phyloP scores from a whole-genome alignment of 35 echinoderm and acorn worm genomes.

The Strongylocentrotus purpuratus region DNA sequence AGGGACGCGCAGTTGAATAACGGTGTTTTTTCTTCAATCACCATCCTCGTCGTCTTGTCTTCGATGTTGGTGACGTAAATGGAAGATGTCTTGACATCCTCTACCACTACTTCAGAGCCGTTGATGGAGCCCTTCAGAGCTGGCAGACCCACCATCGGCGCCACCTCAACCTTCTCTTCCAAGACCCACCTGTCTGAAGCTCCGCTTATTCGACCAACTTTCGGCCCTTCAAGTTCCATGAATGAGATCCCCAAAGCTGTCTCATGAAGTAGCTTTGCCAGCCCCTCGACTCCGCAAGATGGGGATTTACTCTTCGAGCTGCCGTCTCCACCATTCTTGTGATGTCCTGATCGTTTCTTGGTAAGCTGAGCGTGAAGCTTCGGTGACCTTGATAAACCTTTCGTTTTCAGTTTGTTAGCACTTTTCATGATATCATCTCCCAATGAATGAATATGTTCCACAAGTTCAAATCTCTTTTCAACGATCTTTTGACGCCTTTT shows the following conservation, averaged over 20 bases:
- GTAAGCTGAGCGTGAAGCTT: background rate
- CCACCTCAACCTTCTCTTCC: background rate
- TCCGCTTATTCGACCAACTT: constrained; percentile 1
- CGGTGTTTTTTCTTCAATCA: background rate
- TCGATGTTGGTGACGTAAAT: constrained; percentile 20
- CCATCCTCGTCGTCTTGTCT: background rate
- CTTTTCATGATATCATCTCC: background rate
- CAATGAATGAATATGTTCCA: background rate
- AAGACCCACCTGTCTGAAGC: background rate
- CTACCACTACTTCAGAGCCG: background rate
- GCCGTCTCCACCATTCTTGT: background rate
- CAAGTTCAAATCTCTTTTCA: background rate
- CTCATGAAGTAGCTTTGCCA: background rate
- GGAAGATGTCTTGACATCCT: background rate
- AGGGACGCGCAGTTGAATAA: constrained; percentile 10
- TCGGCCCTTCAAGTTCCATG: background rate
- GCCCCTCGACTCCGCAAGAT: background rate
- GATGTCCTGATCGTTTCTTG: background rate
- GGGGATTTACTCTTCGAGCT: background rate
- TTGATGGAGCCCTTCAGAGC: background rate
- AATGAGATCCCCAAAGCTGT: background rate
- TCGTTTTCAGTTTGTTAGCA: background rate
- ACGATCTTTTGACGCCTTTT: background rate
- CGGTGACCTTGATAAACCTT: background rate
- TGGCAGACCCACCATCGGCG: background rate